Percentiles rank a stretch among this genome's conserved stretches.
Evolutionary conservation across 2,113 vertebrate species (phyloP).

Genomic region (Chunga burmeisteri): DNA sequence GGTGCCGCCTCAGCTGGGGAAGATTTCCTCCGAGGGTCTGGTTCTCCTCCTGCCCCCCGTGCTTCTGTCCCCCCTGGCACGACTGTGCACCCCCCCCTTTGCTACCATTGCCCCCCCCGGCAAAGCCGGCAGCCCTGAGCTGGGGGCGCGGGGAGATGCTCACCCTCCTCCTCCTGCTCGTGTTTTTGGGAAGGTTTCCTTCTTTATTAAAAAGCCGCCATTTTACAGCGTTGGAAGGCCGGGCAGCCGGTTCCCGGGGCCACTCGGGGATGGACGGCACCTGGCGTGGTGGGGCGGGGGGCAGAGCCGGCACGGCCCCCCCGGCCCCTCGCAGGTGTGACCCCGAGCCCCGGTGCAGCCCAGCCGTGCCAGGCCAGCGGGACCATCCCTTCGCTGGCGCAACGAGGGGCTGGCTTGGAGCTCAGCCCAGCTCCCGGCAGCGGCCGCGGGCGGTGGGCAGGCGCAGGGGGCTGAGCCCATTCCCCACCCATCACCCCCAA

Average conservation of each 20-base stretch:
- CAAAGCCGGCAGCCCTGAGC: neutral
- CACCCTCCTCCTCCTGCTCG: neutral
- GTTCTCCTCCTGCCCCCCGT: neutral
- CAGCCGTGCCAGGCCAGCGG: rapidly evolving
- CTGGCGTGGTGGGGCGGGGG: rapidly evolving
- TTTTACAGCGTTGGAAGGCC: neutral
- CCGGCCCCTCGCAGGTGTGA: neutral
- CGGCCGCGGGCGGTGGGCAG: neutral
- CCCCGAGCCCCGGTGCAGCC: neutral
- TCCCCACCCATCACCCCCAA: neutral
- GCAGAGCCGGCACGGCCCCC: rapidly evolving
- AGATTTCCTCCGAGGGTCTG: rapidly evolving
- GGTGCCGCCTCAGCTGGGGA: neutral
- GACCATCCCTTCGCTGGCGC: neutral
- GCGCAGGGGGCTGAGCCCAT: neutral
- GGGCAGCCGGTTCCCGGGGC: rapidly evolving
- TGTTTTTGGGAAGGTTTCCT: neutral
- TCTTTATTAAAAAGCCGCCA: neutral
- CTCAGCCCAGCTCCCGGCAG: neutral
- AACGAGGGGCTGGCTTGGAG: neutral
- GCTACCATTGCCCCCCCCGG: rapidly evolving
- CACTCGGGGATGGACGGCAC: neutral
- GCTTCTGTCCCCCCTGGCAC: rapidly evolving
- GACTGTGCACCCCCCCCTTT: rapidly evolving
- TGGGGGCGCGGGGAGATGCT: neutral